These are phyloP conservation scores for Cantharis lateralis DNA, from an alignment of 2,888 invertebrate genomes.

Conservation along the genomic window DNA sequence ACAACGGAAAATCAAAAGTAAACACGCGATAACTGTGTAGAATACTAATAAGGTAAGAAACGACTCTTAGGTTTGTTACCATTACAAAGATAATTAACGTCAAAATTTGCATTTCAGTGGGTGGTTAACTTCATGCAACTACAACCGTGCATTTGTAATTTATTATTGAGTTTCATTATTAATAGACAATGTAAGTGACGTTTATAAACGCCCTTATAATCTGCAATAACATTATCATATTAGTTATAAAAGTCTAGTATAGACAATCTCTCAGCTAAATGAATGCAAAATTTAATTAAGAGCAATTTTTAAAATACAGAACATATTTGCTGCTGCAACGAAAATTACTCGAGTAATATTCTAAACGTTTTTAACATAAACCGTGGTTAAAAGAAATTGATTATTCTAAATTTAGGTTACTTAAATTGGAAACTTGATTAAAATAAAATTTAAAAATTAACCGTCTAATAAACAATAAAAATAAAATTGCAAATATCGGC, in stretches of 20 bases:
- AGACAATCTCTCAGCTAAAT: not conserved
- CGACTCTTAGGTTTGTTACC: conserved; percentile 30
- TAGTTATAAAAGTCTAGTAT: not conserved
- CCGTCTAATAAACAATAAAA: no score
- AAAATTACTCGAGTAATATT: not conserved
- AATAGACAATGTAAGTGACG: conserved; percentile 24
- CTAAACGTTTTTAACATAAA: not conserved
- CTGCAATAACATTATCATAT: not conserved
- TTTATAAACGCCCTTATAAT: conserved; percentile 17
- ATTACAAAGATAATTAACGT: conserved; percentile 44
- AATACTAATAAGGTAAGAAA: conserved; percentile 48
- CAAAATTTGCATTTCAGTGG: conserved; percentile 48
- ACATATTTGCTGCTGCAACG: not conserved
- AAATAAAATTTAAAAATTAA: no score
- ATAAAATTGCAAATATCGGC: no score
- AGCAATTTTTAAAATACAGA: not conserved
- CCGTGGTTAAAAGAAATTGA: not conserved
- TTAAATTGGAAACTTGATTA: not conserved
- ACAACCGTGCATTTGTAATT: conserved; percentile 46
- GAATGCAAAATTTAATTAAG: not conserved
- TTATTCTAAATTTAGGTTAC: not conserved
- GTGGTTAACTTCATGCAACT: conserved; percentile 48
- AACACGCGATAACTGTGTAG: conserved; percentile 44
- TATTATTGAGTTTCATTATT: conserved; percentile 36
- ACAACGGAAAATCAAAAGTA: conserved; percentile 44